A percentile compares a stretch with the other conserved stretches of the same genome.
Conservation (phyloP, 1,140 invertebrate species). For the Drosophila littoralis region DNA sequence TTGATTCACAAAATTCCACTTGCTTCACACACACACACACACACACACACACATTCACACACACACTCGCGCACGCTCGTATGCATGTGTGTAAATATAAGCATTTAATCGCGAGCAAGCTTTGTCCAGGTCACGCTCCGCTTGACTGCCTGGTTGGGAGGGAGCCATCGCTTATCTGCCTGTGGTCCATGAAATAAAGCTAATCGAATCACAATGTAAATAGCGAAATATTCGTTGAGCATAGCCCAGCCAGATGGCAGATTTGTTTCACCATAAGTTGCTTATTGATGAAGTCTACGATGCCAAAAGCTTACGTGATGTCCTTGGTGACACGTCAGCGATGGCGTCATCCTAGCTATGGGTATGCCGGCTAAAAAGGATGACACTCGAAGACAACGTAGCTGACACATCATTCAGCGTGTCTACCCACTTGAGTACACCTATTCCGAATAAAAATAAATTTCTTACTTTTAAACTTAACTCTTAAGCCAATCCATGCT, state of each 20-base stretch:
- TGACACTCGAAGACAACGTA: neutral
- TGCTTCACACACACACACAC: neutral
- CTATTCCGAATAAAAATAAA: too few species aligned
- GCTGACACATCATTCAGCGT: neutral
- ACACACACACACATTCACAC: conserved; percentile 13
- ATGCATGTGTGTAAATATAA: neutral
- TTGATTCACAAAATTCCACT: conserved; percentile 9
- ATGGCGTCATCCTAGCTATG: neutral
- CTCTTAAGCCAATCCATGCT: too few species aligned
- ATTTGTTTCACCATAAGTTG: neutral
- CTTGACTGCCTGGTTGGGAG: conserved; percentile 4
- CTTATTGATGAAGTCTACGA: too few species aligned
- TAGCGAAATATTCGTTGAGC: conserved; percentile 23
- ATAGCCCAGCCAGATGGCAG: neutral
- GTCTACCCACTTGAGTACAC: neutral
- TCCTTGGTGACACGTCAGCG: neutral
- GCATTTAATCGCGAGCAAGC: neutral
- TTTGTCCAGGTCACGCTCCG: conserved; percentile 27
- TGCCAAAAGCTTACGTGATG: neutral
- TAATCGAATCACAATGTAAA: conserved; percentile 55
- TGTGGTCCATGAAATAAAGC: conserved; percentile 37
- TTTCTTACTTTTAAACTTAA: too few species aligned
- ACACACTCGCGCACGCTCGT: neutral
- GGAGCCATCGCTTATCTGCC: conserved; percentile 6
- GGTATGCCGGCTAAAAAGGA: too few species aligned